Evolutionary conservation across 2,797 vertebrate species (phyloP).

Genomic region (Syngnathus rostellatus): DNA sequence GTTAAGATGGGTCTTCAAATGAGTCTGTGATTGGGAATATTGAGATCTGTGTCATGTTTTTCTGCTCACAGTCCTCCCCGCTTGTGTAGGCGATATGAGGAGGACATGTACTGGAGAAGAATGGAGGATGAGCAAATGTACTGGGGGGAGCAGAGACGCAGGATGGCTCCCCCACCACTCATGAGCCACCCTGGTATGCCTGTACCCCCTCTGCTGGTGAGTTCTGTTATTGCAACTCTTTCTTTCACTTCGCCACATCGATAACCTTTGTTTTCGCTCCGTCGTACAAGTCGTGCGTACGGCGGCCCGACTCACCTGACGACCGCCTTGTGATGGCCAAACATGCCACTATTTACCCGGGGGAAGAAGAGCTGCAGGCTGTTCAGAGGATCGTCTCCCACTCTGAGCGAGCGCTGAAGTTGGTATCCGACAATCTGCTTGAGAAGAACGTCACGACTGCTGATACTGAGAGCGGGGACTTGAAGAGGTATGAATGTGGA

Average conservation of each 20-base stretch:
- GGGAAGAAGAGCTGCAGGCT: slow-evolving; percentile 76
- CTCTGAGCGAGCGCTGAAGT: slow-evolving; percentile 72
- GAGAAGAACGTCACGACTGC: slow-evolving; percentile 47
- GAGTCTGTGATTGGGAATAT: not conserved
- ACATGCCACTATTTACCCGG: slow-evolving; percentile 76
- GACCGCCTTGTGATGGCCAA: slow-evolving; percentile 79
- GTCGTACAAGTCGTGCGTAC: slow-evolving; percentile 57
- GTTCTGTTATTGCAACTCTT: slow-evolving; percentile 9
- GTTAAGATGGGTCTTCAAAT: slow-evolving; percentile 26
- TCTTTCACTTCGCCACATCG: not conserved
- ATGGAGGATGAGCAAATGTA: slow-evolving; percentile 72
- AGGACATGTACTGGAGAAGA: slow-evolving; percentile 76
- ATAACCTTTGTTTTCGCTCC: not conserved
- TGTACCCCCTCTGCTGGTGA: slow-evolving; percentile 67
- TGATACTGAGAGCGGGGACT: slow-evolving; percentile 39
- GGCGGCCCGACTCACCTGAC: slow-evolving; percentile 68
- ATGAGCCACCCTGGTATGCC: slow-evolving; percentile 69
- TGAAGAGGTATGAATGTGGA: slow-evolving; percentile 41
- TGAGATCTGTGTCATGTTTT: not conserved
- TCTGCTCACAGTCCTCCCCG: slow-evolving; percentile 3
- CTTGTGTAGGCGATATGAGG: slow-evolving; percentile 66
- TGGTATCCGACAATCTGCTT: slow-evolving; percentile 75
- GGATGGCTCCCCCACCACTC: slow-evolving; percentile 61
- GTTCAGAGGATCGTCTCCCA: slow-evolving; percentile 77
- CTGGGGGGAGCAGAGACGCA: slow-evolving; percentile 65